Conservation (phyloP, 2,113 vertebrate genomes). For the Proteles cristata region DNA sequence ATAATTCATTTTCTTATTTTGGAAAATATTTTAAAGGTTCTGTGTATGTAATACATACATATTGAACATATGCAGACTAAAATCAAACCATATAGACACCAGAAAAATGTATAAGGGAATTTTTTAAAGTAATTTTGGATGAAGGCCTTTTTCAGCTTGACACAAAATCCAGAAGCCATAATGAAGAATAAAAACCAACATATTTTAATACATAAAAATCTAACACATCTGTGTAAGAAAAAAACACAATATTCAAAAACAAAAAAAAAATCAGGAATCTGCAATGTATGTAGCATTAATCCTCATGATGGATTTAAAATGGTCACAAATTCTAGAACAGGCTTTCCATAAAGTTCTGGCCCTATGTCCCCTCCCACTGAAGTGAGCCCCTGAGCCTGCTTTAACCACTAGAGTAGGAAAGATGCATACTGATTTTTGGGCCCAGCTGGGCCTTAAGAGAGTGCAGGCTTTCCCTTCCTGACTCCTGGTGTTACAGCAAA, state of each 20-base stretch:
- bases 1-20: not conserved
- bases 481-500: not conserved
- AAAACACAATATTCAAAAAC: not conserved
- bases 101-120: not conserved
- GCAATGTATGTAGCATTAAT: not conserved
- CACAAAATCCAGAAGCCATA: not conserved
- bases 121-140: not conserved
- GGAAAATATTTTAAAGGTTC: not conserved
- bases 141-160: not conserved
- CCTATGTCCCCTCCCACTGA: not conserved
- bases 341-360: not conserved
- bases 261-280: not conserved
- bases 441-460: not conserved
- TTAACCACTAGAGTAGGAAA: not conserved
- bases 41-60: not conserved
- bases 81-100: not conserved
- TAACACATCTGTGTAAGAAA: not conserved
- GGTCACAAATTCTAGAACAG: not conserved
- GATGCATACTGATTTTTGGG: not conserved
- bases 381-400: not conserved
- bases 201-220: not conserved
- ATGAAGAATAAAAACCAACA: not conserved
- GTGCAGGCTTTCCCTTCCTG: not conserved
- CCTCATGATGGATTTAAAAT: not conserved
- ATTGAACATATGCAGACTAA: not conserved